These are phyloP conservation scores for Anthrax anthrax DNA, from an alignment of 2,888 invertebrate genomes.

Conservation along the genomic window DNA sequence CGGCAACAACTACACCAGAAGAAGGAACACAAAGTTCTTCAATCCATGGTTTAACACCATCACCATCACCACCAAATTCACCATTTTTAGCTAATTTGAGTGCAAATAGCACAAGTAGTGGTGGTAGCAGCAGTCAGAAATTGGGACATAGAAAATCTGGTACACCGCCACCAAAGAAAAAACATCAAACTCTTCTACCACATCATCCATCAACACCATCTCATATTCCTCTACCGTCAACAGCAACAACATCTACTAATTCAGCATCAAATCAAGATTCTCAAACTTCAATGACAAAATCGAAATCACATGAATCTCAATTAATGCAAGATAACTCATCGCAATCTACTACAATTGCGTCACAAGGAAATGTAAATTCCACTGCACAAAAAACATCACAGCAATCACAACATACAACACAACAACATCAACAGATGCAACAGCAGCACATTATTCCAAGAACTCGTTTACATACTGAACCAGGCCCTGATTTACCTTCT, in stretches of 20 bases:
- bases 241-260: conserved; percentile 1
- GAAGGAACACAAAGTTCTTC: conserved; percentile 20
- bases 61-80: conserved; percentile 34
- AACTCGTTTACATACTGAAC: conserved; percentile 31
- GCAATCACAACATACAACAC: conserved; percentile 13
- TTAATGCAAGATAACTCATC: conserved; percentile 41
- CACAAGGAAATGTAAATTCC: conserved; percentile 22
- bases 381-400: neutral
- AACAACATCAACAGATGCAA: conserved; percentile 9
- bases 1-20: conserved; percentile 16
- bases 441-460: conserved; percentile 19
- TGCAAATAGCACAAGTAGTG: conserved; percentile 6
- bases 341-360: conserved; percentile 28
- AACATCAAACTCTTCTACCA: conserved; percentile 46
- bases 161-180: conserved; percentile 65
- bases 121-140: conserved; percentile 22
- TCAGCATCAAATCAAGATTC: conserved; percentile 25
- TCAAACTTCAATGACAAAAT: conserved; percentile 55
- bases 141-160: conserved; percentile 25
- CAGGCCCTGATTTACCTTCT: conserved; percentile 22
- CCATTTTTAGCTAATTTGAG: conserved; percentile 17
- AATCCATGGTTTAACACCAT: conserved; percentile 25
- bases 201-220: conserved; percentile 23
- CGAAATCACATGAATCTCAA: conserved; percentile 85
- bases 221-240: conserved; percentile 13